Evolutionary conservation across 1,140 invertebrate genomes (phyloP), one percentile per base, ranked within the genome.

Genomic region (Macrobrachium rosenbergii): DNA sequence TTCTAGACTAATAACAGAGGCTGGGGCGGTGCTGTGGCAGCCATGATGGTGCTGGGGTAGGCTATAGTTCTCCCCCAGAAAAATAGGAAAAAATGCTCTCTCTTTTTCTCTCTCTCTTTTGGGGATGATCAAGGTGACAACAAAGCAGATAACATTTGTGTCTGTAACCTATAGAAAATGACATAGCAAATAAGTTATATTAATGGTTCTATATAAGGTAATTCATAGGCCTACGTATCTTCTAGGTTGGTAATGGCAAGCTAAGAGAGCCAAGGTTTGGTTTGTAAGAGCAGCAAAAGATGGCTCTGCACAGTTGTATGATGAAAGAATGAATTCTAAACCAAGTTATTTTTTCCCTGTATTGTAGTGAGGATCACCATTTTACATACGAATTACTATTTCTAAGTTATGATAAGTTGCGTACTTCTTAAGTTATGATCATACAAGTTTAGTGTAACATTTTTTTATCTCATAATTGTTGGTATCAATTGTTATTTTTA

Each of bases 201-300:
- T 87, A 87, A 87, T 87, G 85, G 85, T 81, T 87, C 85, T 87
- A 82, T 87, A 87, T 87, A 87, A 87, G 85, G 85, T 87, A 81
- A 87, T 52, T 87, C 85, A 67, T 87, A 87, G 85, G 79, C 77
- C 85, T 87, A 87, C 85, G 81, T 87, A 87, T 87, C 76, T 80
- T 69, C 85, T 87, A 87, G 85, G 85, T 82, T 87, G 85, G 85
- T 87, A 82, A 63, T 81, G 79, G 85, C 85, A 82, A 81, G 69
- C 85, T 81, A 81, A 87, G 12, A 52, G 85, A 87, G 79, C 69
- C 85, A 80, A 87, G 85, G 85, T 87, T 81, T 87, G 85, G 85
- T 87, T 72, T 59, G 84, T 45, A 81, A 81, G 79, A 81, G 62
- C 75, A 77, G 82, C 59, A 58, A 63, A 60, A 63, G 78, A 81